Evolutionary conservation across 2,888 invertebrate species (phyloP).

Genomic region (Acholoe squamosa): DNA sequence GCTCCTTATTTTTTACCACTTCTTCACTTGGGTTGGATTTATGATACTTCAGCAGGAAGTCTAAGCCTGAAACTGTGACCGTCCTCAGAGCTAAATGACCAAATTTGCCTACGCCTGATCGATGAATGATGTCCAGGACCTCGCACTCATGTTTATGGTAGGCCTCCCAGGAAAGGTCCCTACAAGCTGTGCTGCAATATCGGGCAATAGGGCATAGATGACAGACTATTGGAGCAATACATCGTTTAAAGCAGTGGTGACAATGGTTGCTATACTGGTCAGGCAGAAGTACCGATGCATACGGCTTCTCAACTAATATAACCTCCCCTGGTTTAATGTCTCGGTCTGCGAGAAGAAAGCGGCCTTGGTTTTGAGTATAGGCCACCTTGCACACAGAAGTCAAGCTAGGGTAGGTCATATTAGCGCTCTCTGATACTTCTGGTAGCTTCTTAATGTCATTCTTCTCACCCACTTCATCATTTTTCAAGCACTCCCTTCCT

Average conservation of each 20-base stretch:
- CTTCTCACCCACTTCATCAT: background rate
- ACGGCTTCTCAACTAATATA: constrained; percentile 90
- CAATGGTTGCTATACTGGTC: constrained; percentile 87
- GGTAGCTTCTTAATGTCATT: constrained; percentile 26
- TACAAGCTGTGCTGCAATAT: constrained; percentile 68
- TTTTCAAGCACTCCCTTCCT: background rate
- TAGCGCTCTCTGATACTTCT: background rate
- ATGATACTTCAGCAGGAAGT: background rate
- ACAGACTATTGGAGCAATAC: constrained; percentile 65
- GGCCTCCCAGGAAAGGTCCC: constrained; percentile 49
- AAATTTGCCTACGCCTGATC: constrained; percentile 69
- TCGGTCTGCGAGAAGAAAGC: constrained; percentile 76
- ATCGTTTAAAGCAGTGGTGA: constrained; percentile 86
- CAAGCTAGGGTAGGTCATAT: constrained; percentile 32
- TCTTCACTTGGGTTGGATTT: background rate
- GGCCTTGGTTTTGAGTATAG: constrained; percentile 74
- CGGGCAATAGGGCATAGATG: constrained; percentile 63
- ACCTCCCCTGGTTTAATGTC: constrained; percentile 87
- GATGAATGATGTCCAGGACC: constrained; percentile 61
- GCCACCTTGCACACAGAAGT: constrained; percentile 70
- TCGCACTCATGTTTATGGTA: constrained; percentile 69
- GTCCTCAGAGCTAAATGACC: constrained; percentile 69
- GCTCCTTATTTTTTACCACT: background rate
- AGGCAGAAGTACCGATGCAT: constrained; percentile 89
- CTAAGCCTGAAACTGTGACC: constrained; percentile 56